Percentiles rank a stretch among this genome's conserved stretches.
These are phyloP conservation scores for Mionectes olivaceus DNA, from an alignment of 2,797 vertebrate genomes.

Conservation along the genomic window DNA sequence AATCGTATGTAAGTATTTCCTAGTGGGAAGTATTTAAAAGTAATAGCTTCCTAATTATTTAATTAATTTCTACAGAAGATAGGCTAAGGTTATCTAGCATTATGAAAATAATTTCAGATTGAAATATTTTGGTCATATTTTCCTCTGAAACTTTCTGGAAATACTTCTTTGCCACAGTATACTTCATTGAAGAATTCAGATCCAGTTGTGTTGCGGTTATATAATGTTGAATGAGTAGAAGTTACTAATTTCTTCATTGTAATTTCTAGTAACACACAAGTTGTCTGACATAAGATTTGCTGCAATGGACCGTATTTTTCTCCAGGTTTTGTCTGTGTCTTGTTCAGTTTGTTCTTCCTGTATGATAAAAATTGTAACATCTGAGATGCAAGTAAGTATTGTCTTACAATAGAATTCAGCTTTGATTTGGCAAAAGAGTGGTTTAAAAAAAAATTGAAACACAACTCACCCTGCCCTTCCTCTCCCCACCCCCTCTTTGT, in stretches of 20 bases:
- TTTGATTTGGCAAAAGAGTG: background rate
- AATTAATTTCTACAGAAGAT: background rate
- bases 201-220: background rate
- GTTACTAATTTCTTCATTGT: background rate
- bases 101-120: background rate
- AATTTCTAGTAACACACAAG: background rate
- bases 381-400: background rate
- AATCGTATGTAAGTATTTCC: background rate
- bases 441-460: background rate
- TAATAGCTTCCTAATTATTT: background rate
- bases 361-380: background rate
- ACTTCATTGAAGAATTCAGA: background rate
- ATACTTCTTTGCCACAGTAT: background rate
- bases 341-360: background rate
- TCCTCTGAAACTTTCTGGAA: background rate
- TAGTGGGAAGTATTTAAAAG: background rate
- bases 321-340: background rate
- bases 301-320: background rate
- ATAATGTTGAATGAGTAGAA: background rate
- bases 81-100: background rate
- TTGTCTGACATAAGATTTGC: background rate
- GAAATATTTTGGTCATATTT: background rate
- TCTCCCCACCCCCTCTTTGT: accelerated
- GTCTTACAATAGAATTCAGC: background rate
- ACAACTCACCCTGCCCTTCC: accelerated